Evolutionary conservation across 2,888 invertebrate species (phyloP), one percentile per base, ranked within the genome.

Genomic region (Papilio gigon): DNA sequence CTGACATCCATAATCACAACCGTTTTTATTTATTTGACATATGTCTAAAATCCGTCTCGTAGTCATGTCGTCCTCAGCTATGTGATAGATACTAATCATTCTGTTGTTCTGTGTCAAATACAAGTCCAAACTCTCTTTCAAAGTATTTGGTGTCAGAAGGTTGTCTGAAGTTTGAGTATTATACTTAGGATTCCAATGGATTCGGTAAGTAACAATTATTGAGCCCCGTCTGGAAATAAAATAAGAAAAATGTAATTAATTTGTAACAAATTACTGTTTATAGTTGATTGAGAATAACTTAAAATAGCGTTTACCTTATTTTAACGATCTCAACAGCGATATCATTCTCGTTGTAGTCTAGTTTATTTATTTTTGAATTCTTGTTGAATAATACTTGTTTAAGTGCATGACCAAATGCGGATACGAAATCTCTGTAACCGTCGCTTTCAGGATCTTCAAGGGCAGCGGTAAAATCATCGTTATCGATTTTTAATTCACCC

Each of bases 401-500:
- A 42, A 96, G 80, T 74, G 93, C 92, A 8, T 93, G 84, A 77
- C 94, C 94, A 71, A 96, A 86, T 60, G 91, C 91, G 44, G 84
- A 75, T 0, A 94, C 92, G 69, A 96, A 90, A 66, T 93, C 89
- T 75, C 93, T 92, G 84, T 94, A 96, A 74, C 94, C 93, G 17
- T 92, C 83, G 65, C 95, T 95, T 44, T 94, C 94, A 20, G 90
- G 89, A 77, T 95, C 92, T 40, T 87, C 83, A 53, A 96, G 87
- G 25, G 92, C 93, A 1, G 93, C 86, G 11, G 90, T 90, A 84
- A 93, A 96, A 53, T 93, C 92, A 74, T 95, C 90, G 78, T 95
- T 95, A 75, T 95, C 94, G 40, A 96, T 92, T 69, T 86, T 93
- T 66, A 96, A 80, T 76, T 94, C 93, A 2, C 95, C 95, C 84